A percentile compares a stretch with the other conserved stretches of the same genome.
Conservation (phyloP, 2,797 vertebrate genomes). For the Bryconaethiops microstoma region DNA sequence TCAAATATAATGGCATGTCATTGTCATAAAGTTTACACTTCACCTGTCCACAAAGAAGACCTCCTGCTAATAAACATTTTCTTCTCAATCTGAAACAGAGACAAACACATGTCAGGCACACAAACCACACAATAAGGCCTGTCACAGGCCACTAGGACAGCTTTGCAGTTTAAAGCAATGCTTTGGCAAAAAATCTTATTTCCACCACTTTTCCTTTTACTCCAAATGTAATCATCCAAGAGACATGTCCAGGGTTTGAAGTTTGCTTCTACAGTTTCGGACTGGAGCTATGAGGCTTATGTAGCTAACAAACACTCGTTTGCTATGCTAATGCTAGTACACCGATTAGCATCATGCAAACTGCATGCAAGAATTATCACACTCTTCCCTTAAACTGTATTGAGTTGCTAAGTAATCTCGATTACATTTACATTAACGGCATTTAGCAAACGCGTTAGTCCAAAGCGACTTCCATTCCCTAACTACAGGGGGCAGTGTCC, state of each 20-base stretch:
- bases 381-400: neutral
- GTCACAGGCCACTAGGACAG: too few relatives aligned
- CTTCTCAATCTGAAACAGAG: conserved; percentile 32
- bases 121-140: neutral
- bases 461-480: too few relatives aligned
- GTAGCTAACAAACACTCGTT: neutral
- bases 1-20: neutral
- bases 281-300: neutral
- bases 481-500: too few relatives aligned
- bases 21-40: neutral
- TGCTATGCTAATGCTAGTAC: neutral
- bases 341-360: neutral
- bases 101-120: neutral
- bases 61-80: neutral
- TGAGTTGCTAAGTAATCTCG: neutral
- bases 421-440: too few relatives aligned
- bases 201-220: neutral
- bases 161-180: neutral
- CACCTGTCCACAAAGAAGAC: conserved; percentile 18
- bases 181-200: neutral
- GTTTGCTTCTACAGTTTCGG: neutral
- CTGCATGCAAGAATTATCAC: neutral
- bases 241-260: neutral
- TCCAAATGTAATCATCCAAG: neutral
- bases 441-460: too few relatives aligned